phyloP scores from a whole-genome alignment of 2,113 vertebrate genomes.

The Ptilonorhynchus violaceus region DNA sequence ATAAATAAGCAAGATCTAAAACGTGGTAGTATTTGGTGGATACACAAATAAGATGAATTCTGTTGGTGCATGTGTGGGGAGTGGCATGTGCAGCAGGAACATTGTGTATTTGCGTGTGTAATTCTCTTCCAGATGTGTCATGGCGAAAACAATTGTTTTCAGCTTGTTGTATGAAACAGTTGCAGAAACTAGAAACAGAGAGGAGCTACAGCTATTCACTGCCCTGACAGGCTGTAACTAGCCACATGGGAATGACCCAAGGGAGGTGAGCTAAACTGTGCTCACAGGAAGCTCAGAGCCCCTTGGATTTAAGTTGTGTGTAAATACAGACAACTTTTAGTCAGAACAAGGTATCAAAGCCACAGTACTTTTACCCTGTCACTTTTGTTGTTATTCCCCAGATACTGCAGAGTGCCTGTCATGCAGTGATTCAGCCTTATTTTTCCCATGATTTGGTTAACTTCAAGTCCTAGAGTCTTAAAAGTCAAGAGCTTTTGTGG shows the following conservation, averaged over 20 bases:
- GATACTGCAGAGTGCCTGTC: not conserved
- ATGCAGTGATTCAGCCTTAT: not conserved
- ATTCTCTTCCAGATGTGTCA: conserved; percentile 53
- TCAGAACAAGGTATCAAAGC: not conserved
- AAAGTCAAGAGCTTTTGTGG: not conserved
- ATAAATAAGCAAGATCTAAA: conserved; percentile 37
- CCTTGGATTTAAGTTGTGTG: not conserved
- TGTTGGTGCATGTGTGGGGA: conserved; percentile 41
- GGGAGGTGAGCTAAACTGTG: not conserved
- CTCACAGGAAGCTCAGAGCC: not conserved
- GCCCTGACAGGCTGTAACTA: not conserved
- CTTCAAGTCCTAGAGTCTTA: not conserved
- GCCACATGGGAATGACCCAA: not conserved
- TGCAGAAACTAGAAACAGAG: conserved; percentile 38
- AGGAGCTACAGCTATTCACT: not conserved
- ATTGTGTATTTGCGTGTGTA: conserved; percentile 60
- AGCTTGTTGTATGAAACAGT: conserved; percentile 36
- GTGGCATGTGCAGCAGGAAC: conserved; percentile 52
- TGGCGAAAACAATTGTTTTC: conserved; percentile 55
- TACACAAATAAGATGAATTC: conserved; percentile 37
- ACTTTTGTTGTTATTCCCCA: not conserved
- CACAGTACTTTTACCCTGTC: not conserved
- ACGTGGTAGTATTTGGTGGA: conserved; percentile 12
- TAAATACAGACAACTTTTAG: not conserved
- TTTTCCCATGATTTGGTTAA: not conserved